Percentiles rank a stretch among this genome's conserved stretches.
phyloP scores from a whole-genome alignment of 2,797 vertebrate species.

The Hyperoplus lanceolatus region DNA sequence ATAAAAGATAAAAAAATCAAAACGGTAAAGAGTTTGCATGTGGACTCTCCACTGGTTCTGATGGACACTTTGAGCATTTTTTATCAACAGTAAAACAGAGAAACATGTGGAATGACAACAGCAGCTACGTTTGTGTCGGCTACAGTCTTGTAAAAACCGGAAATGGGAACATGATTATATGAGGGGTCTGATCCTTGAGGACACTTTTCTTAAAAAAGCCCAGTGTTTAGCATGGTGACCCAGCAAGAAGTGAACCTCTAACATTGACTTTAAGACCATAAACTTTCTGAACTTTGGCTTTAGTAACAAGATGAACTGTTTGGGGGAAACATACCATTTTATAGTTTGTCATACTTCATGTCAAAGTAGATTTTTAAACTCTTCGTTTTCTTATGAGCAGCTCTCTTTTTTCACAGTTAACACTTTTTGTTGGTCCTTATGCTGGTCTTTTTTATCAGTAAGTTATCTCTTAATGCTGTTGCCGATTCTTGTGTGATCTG shows the following conservation, averaged over 20 bases:
- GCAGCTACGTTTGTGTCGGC: background rate
- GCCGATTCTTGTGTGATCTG: background rate
- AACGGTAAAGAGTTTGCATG: background rate
- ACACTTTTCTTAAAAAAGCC: background rate
- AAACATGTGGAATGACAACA: constrained; percentile 48
- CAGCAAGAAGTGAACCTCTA: constrained; percentile 1
- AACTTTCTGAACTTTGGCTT: background rate
- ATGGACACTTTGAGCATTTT: background rate
- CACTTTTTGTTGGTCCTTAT: background rate
- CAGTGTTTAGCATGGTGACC: constrained; percentile 10
- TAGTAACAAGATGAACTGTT: background rate
- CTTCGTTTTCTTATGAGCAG: background rate
- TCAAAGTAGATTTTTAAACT: background rate
- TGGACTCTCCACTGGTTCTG: background rate
- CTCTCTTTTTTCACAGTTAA: background rate
- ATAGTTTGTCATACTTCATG: background rate
- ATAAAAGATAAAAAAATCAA: background rate
- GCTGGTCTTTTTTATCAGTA: background rate
- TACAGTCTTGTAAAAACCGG: background rate
- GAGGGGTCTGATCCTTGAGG: background rate
- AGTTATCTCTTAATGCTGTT: background rate
- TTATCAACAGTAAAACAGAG: background rate
- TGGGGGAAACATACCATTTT: background rate
- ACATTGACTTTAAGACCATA: background rate
- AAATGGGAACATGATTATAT: background rate